Evolutionary conservation across 2,113 vertebrate species (phyloP), one percentile per base, ranked within the genome.

Genomic region (Centropus unirufus): DNA sequence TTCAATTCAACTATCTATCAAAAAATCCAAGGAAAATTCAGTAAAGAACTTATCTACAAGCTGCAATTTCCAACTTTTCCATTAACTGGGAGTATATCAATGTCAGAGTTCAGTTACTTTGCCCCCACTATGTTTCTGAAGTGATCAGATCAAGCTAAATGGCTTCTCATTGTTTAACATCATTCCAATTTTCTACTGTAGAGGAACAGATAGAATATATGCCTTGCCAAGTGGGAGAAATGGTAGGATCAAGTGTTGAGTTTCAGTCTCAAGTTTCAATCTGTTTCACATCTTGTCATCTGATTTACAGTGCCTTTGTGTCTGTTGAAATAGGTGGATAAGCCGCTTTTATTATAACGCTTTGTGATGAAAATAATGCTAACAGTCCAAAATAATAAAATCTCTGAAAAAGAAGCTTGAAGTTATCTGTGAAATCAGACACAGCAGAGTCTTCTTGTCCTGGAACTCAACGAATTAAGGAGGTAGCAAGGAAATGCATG

Each of bases 171-270:
- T 94, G 90, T 91, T 95, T 74, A 66, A 51, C 44, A 24, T 54
- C 85, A 78, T 90, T 93, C 88, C 82, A 92, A 92, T 96, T 94
- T 94, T 90, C 88, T 87, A 5, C 54, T 80, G 86, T 29, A 76
- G 63, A 69, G 54, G 61, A 67, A 83, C 76, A 59, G 78, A 82
- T n/a, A 84, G 83, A 94, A 87, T 90, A 70, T 67, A 55, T 72
- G 57, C 72, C 74, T 91, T 62, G 68, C 85, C 90, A 95, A 93
- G 91, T 70, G 54, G 74, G 39, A 95, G 90, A 79, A 92, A 94
- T 67, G 68, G 84, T 84, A 79, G 88, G 82, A 83, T 96, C 95
- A 94, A 95, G 92, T 87, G 95, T 44, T 69, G 85, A 87, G 64
- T 92, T 89, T 75, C 88, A 89, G 30, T 92, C 90, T 87, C 74